A percentile compares a stretch with the other conserved stretches of the same genome.
These are phyloP conservation scores for Vidua macroura DNA, from an alignment of 2,113 vertebrate genomes.

Conservation along the genomic window DNA sequence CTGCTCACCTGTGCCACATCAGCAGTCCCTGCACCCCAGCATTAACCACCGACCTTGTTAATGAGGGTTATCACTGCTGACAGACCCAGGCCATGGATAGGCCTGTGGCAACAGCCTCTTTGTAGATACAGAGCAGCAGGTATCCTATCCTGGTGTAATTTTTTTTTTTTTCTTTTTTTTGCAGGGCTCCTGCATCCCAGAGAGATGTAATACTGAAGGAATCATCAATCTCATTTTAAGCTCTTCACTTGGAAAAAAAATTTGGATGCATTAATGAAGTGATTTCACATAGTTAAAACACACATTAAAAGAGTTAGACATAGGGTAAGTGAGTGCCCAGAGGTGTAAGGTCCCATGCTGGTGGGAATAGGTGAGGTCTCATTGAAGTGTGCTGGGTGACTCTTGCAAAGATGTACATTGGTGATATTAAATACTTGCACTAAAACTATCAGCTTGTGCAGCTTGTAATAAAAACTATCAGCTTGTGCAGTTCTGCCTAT, in stretches of 20 bases:
- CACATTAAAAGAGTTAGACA: neutral
- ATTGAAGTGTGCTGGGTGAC: neutral
- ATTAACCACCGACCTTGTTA: neutral
- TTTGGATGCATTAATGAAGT: neutral
- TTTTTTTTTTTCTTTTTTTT: neutral
- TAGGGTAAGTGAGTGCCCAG: neutral
- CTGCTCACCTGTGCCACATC: neutral
- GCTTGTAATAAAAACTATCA: neutral
- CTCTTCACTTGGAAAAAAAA: neutral
- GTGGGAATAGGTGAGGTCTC: neutral
- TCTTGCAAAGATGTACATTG: neutral
- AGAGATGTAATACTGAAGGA: neutral
- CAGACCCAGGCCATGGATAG: neutral
- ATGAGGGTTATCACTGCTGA: neutral
- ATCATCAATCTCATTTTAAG: neutral
- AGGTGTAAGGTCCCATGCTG: neutral
- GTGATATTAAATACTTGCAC: neutral
- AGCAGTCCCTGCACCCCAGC: neutral
- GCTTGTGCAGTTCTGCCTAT: neutral
- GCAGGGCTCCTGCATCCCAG: rapidly evolving
- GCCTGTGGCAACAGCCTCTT: neutral
- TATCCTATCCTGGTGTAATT: neutral
- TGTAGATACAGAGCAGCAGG: neutral
- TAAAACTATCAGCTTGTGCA: neutral
- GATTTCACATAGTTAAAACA: neutral